Conservation (phyloP, 1,140 invertebrate species). For the Drosophila watanabei region DNA sequence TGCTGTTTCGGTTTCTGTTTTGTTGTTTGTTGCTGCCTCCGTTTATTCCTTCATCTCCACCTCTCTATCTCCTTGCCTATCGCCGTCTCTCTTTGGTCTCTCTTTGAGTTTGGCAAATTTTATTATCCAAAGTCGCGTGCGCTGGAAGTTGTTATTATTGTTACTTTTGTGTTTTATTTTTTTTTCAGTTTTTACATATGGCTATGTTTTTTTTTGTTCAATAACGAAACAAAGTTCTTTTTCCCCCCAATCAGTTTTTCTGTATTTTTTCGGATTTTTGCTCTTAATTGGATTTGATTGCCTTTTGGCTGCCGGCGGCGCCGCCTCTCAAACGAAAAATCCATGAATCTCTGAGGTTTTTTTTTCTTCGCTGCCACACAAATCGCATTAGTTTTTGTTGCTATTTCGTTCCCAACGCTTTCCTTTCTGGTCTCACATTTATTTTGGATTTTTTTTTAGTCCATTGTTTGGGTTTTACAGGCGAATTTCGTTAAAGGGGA, state of each 20-base stretch:
- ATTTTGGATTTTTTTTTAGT: constrained; percentile 46
- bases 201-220: constrained; percentile 22
- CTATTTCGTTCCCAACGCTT: constrained; percentile 64
- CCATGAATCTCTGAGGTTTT: constrained; percentile 50
- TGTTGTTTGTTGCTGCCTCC: constrained; percentile 44
- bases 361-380: constrained; percentile 53
- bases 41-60: constrained; percentile 23
- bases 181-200: constrained; percentile 33
- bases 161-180: constrained; percentile 16
- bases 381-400: constrained; percentile 71
- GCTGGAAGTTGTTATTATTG: constrained; percentile 37
- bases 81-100: constrained; percentile 8
- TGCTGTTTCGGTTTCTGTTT: constrained; percentile 47
- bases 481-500: neutral
- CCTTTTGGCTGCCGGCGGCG: constrained; percentile 67
- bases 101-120: constrained; percentile 32
- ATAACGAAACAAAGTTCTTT: constrained; percentile 31
- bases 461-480: constrained; percentile 59
- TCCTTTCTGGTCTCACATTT: constrained; percentile 58
- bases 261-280: constrained; percentile 30
- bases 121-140: constrained; percentile 35
- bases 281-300: constrained; percentile 83
- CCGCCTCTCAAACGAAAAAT: constrained; percentile 46
- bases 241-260: constrained; percentile 6
- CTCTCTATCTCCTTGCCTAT: neutral